Conservation (phyloP, 2,888 invertebrate genomes). For the Malthinus seriepunctatus region DNA sequence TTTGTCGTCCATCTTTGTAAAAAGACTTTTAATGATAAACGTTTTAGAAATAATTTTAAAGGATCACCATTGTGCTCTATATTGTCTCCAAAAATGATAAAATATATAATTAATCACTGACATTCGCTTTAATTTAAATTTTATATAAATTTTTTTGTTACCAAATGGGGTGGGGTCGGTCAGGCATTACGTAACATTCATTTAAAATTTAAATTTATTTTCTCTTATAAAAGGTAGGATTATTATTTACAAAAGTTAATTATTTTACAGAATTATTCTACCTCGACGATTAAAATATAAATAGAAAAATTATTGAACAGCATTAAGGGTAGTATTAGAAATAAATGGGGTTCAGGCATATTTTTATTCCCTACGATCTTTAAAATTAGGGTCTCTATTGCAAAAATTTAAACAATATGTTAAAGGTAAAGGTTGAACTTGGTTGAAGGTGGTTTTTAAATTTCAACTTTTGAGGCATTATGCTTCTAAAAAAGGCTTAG, state of each 20-base stretch:
- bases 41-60: slow-evolving; percentile 13
- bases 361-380: no score
- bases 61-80: slow-evolving; percentile 13
- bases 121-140: slow-evolving; percentile 20
- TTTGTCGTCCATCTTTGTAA: slow-evolving; percentile 12
- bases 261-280: no score
- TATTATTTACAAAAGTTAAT: background rate
- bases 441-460: no score
- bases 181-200: slow-evolving; percentile 7
- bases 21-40: slow-evolving; percentile 9
- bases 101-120: slow-evolving; percentile 21
- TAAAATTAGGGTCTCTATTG: no score
- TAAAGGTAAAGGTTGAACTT: no score
- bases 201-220: slow-evolving; percentile 16
- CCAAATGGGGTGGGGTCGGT: slow-evolving; percentile 7
- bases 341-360: no score
- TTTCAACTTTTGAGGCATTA: no score
- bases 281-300: no score
- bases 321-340: no score
- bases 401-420: no score
- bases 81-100: slow-evolving; percentile 16
- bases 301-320: no score
- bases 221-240: background rate
- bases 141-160: slow-evolving; percentile 12
- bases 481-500: no score